Base-by-base conservation (phyloP, 2,113 vertebrate species). In the Chunga burmeisteri region DNA sequence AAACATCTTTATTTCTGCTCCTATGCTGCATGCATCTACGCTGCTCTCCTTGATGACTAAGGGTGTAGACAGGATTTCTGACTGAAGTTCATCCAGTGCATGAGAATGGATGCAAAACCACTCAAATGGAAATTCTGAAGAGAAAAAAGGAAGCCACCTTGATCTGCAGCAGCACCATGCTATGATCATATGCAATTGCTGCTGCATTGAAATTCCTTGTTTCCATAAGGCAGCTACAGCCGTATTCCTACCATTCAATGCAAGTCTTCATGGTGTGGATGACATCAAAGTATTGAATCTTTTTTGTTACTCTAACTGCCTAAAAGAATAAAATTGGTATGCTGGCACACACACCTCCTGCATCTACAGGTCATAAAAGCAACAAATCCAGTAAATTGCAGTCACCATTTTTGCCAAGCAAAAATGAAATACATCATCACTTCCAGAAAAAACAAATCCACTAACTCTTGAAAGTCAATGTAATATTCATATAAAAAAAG, bases 331-430 rank as follows among this genome's bases (percentile, higher is more conserved):
- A 88, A 88, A 53, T 2, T 27, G 20, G 46, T 49, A 81, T 83
- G 74, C 88, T 87, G 84, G 61, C 78, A 75, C 66, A 70, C n/a
- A 59, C 47, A 61, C 72, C 13, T 44, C 11, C 63, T 56, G 73
- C 84, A 90, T 72, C 87, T 72, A 89, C 65, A 75, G 84, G 73
- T 97, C 94, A 68, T 82, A 95, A 91, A 96, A 96, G 46, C 78
- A 85, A 81, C 90, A 95, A 93, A 96, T 93, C 56, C 87, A 80
- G 78, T 59, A 91, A 91, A 94, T 34, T 65, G 70, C 62, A 26
- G 30, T 56, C 44, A 72, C 23, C 2, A 2, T 47, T 95, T 88
- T 82, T 89, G 82, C 86, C 81, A 85, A 46, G 58, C 34, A 79
- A 85, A 93, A 91, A 65, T 71, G 46, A 95, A 95, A 91, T 85